phyloP scores from a whole-genome alignment of 2,797 vertebrate species.

The Alosa sapidissima region DNA sequence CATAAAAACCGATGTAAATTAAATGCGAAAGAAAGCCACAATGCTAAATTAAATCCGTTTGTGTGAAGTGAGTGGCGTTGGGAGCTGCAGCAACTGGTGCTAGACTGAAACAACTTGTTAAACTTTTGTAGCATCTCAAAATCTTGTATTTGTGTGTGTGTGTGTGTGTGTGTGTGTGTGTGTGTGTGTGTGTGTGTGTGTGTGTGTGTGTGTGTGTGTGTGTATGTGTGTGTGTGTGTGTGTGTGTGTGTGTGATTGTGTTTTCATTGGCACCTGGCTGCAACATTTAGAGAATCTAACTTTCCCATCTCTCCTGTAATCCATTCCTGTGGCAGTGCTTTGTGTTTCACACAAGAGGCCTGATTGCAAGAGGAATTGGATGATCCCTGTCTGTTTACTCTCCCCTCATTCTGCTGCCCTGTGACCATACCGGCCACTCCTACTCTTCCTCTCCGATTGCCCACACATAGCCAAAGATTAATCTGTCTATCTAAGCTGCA shows the following conservation, averaged over 20 bases:
- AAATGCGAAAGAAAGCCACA: background rate
- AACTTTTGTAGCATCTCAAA: background rate
- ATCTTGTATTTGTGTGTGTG: too few species aligned
- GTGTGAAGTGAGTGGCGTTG: background rate
- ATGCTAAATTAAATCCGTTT: background rate
- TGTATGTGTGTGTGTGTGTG: too few species aligned
- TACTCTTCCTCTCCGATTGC: background rate
- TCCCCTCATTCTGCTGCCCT: background rate
- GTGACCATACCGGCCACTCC: background rate
- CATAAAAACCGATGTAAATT: background rate
- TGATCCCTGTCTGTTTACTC: background rate
- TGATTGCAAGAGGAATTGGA: background rate
- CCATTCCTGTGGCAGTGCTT: background rate
- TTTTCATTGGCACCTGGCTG: too few species aligned
- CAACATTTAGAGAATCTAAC: too few species aligned
- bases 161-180: too few species aligned
- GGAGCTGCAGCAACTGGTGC: background rate
- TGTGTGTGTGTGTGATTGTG: too few species aligned
- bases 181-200: too few species aligned
- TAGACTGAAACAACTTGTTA: background rate
- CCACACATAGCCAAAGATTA: background rate
- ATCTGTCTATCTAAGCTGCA: background rate
- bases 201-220: too few species aligned
- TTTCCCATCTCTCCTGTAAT: background rate
- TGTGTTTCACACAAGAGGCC: background rate